Percentiles rank a stretch among this genome's conserved stretches.
phyloP scores from a whole-genome alignment of 2,888 invertebrate species.

The Apomyelois bistriatella region DNA sequence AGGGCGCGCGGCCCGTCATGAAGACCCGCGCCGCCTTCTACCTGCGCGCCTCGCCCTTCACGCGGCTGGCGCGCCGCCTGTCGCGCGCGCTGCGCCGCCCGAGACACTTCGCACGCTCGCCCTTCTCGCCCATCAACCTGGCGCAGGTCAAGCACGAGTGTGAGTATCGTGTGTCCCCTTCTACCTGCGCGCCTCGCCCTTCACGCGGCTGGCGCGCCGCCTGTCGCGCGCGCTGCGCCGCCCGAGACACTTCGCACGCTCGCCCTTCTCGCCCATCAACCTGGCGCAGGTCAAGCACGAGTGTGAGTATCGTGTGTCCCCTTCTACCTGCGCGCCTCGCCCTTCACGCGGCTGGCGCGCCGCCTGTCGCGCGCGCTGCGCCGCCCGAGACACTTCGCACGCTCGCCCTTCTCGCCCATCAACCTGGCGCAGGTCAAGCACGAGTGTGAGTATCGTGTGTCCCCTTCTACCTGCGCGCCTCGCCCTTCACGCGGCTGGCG shows the following conservation, averaged over 20 bases:
- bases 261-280: slow-evolving; percentile 90
- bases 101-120: slow-evolving; percentile 92
- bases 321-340: slow-evolving; percentile 95
- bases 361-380: slow-evolving; percentile 91
- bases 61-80: slow-evolving; percentile 92
- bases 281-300: slow-evolving; percentile 92
- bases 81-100: slow-evolving; percentile 91
- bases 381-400: slow-evolving; percentile 90
- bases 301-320: slow-evolving; percentile 92
- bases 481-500: slow-evolving; percentile 93
- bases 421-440: slow-evolving; percentile 91
- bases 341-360: slow-evolving; percentile 93
- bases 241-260: slow-evolving; percentile 93
- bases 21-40: slow-evolving; percentile 98
- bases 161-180: slow-evolving; percentile 92
- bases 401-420: slow-evolving; percentile 90
- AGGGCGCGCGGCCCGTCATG: slow-evolving; percentile 92
- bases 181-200: slow-evolving; percentile 94
- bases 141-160: slow-evolving; percentile 94
- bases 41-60: slow-evolving; percentile 93
- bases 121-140: slow-evolving; percentile 88
- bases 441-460: slow-evolving; percentile 92
- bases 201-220: slow-evolving; percentile 93
- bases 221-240: slow-evolving; percentile 89
- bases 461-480: slow-evolving; percentile 96